These are phyloP conservation scores for Zhengitettix transpicula DNA, from an alignment of 2,888 invertebrate genomes.

Conservation along the genomic window DNA sequence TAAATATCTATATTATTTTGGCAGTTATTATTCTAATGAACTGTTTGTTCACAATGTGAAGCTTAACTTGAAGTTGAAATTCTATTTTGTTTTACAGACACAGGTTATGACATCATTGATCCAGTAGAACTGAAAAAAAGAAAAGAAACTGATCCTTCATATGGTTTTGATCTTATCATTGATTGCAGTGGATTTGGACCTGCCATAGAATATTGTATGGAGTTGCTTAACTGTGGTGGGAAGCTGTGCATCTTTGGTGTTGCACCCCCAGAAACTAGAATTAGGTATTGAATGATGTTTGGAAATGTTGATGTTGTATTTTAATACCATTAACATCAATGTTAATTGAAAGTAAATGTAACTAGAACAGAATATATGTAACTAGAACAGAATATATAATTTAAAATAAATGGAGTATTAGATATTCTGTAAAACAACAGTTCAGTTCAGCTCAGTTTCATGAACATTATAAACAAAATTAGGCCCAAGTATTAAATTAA, in stretches of 20 bases:
- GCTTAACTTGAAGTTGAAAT: no score
- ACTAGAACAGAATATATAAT: background rate
- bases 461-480: no score
- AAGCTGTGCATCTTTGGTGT: conserved; percentile 54
- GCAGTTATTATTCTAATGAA: no score
- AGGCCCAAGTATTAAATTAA: no score
- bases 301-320: background rate
- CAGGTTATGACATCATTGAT: conserved; percentile 37
- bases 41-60: no score
- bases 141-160: conserved; percentile 23
- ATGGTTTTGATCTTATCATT: conserved; percentile 42
- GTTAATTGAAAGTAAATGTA: no score
- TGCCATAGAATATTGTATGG: conserved; percentile 45
- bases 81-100: conserved; percentile 28
- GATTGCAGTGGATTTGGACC: conserved; percentile 57
- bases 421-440: background rate
- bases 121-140: conserved; percentile 35
- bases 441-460: no score
- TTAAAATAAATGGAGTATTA: background rate
- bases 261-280: conserved; percentile 33
- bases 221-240: conserved; percentile 39
- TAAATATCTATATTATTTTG: no score
- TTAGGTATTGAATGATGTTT: conserved; percentile 22
- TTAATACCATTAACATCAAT: background rate
- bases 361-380: background rate